phyloP scores from a whole-genome alignment of 2,797 vertebrate species.

The Chrysocyon brachyurus region DNA sequence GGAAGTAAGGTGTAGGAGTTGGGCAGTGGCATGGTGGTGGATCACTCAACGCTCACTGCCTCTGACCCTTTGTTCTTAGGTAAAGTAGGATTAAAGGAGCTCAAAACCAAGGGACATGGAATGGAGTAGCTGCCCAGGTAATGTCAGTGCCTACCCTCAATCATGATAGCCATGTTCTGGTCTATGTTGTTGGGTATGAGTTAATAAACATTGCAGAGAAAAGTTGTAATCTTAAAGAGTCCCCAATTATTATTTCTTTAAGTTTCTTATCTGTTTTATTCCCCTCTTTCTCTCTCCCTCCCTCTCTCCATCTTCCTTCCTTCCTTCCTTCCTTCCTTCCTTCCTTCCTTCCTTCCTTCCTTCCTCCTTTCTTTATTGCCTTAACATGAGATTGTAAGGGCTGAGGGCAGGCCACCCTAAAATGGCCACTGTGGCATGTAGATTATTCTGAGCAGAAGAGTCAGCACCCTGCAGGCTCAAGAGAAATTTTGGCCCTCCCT shows the following conservation, averaged over 20 bases:
- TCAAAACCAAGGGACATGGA: neutral
- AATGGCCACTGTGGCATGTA: neutral
- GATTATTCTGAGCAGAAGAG: neutral
- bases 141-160: accelerated
- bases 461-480: neutral
- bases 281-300: neutral
- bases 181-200: neutral
- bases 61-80: neutral
- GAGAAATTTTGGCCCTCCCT: neutral
- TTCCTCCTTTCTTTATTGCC: neutral
- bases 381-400: neutral
- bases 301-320: neutral
- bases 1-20: neutral
- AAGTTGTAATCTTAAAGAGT: neutral
- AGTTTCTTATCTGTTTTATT: neutral
- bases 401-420: neutral
- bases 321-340: too few species aligned
- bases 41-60: neutral
- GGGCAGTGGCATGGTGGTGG: neutral
- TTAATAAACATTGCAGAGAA: neutral
- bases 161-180: neutral
- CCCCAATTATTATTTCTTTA: neutral
- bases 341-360: neutral
- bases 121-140: neutral
- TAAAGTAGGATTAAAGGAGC: neutral